A percentile compares a stretch with the other conserved stretches of the same genome.
phyloP scores from a whole-genome alignment of 2,797 vertebrate species.

The Hirundo rustica region DNA sequence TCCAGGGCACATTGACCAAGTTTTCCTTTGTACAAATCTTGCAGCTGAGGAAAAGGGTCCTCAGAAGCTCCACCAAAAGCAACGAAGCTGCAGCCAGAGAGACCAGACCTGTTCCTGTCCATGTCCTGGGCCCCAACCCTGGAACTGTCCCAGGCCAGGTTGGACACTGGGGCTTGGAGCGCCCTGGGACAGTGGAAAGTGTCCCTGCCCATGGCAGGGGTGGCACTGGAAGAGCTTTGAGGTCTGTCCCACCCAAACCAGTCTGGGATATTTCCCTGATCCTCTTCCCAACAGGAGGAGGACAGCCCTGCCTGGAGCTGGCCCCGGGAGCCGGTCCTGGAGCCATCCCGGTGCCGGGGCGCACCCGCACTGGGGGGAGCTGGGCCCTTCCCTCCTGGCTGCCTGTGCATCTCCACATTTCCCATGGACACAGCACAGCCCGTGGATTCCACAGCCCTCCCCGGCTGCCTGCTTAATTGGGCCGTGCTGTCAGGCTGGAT shows the following conservation, averaged over 20 bases:
- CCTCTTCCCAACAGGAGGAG: fast-evolving
- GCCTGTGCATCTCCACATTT: background rate
- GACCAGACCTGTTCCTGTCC: background rate
- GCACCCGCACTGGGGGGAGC: fast-evolving
- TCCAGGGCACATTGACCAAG: background rate
- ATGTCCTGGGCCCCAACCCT: background rate
- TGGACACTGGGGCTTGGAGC: background rate
- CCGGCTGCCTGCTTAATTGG: constrained; percentile 18
- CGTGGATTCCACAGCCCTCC: background rate
- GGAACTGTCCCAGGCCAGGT: background rate
- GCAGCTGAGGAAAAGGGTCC: background rate
- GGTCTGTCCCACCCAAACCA: background rate
- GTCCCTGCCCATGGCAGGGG: background rate
- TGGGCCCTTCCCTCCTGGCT: background rate
- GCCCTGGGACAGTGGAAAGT: background rate
- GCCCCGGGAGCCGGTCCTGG: background rate
- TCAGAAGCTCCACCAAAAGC: background rate
- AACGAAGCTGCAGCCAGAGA: background rate
- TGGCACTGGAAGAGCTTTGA: background rate
- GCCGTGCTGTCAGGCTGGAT: constrained; percentile 38
- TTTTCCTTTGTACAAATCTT: background rate
- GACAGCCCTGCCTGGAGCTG: background rate
- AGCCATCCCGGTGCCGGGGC: fast-evolving
- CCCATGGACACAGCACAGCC: fast-evolving
- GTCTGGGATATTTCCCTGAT: fast-evolving